phyloP scores from a whole-genome alignment of 2,888 invertebrate genomes.

The Hydroisotoma schaefferi region DNA sequence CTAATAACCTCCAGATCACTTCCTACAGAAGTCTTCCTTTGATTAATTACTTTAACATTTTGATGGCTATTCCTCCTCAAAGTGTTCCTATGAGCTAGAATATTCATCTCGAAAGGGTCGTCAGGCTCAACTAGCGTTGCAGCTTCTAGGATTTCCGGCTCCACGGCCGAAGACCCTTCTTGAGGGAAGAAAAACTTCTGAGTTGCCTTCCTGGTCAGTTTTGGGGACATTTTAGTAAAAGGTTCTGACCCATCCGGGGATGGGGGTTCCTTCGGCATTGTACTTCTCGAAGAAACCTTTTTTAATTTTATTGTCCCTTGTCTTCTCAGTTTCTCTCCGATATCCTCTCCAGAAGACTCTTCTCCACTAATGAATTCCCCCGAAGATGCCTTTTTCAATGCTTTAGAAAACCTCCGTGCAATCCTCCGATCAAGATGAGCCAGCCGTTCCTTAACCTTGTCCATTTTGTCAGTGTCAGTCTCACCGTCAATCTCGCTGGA shows the following conservation, averaged over 20 bases:
- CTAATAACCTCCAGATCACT: constrained; percentile 27
- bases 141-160: constrained; percentile 28
- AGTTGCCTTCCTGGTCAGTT: constrained; percentile 32
- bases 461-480: constrained; percentile 39
- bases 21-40: constrained; percentile 22
- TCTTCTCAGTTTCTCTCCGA: constrained; percentile 20
- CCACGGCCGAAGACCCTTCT: constrained; percentile 27
- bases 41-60: constrained; percentile 19
- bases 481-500: constrained; percentile 41
- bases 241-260: constrained; percentile 3
- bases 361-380: background rate
- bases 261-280: background rate
- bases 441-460: constrained; percentile 46
- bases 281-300: constrained; percentile 4
- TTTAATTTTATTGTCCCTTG: constrained; percentile 46
- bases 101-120: constrained; percentile 31
- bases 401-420: constrained; percentile 32
- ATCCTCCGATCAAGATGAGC: constrained; percentile 45
- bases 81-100: constrained; percentile 26
- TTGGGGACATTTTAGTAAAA: constrained; percentile 10
- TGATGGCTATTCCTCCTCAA: constrained; percentile 13
- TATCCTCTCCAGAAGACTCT: background rate
- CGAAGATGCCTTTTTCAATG: constrained; percentile 29
- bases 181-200: constrained; percentile 37
- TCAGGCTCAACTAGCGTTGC: constrained; percentile 12